These are phyloP conservation scores for Leucosticte australis DNA, from an alignment of 2,113 vertebrate species.

Conservation along the genomic window DNA sequence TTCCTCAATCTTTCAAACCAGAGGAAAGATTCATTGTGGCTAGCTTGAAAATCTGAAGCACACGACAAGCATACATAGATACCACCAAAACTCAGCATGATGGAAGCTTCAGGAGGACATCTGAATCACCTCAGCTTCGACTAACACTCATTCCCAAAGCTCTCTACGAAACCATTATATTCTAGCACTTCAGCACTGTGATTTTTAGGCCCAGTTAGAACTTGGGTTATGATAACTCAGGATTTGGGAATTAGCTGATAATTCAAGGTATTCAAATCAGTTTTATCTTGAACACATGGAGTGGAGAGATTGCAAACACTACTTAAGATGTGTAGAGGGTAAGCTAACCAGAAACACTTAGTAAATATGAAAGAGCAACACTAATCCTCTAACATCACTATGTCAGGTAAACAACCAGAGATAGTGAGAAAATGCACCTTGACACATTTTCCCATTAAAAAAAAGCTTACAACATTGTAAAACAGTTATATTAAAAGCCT, in stretches of 20 bases:
- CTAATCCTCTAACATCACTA: not conserved
- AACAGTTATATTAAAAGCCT: not conserved
- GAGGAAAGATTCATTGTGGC: not conserved
- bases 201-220: not conserved
- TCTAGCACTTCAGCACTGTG: not conserved
- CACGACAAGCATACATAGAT: fast-evolving
- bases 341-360: not conserved
- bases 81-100: fast-evolving
- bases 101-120: not conserved
- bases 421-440: not conserved
- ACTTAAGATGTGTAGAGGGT: not conserved
- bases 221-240: not conserved
- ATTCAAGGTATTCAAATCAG: not conserved
- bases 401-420: not conserved
- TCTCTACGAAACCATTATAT: not conserved
- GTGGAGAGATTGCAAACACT: not conserved
- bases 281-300: not conserved
- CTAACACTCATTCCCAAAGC: not conserved
- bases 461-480: not conserved
- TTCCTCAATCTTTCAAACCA: not conserved
- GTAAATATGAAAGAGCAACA: not conserved
- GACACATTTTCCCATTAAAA: not conserved
- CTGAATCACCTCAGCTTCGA: not conserved
- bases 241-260: not conserved
- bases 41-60: not conserved